A percentile compares a stretch with the other conserved stretches of the same genome.
Conservation (phyloP, 2,888 invertebrate genomes). For the Bombylius major region DNA sequence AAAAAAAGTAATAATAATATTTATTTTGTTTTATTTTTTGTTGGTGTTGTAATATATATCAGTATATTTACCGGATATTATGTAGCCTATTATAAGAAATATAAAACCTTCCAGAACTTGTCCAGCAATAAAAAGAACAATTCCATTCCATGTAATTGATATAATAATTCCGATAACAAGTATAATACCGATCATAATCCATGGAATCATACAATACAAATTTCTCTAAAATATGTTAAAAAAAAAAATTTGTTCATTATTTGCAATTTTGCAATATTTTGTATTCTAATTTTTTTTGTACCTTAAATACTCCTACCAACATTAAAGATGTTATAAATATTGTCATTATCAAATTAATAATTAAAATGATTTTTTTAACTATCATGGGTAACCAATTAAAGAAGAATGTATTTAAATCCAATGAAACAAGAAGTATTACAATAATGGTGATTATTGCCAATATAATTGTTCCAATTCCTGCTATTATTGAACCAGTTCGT, state of each 20-base stretch:
- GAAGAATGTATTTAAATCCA: constrained; percentile 61
- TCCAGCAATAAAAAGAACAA: constrained; percentile 57
- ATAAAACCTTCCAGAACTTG: constrained; percentile 43
- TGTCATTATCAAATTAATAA: constrained; percentile 69
- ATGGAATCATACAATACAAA: constrained; percentile 54
- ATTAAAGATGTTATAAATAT: constrained; percentile 66
- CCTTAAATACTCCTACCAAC: constrained; percentile 61
- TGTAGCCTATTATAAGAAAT: constrained; percentile 49
- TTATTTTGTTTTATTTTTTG: not conserved
- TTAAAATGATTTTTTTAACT: constrained; percentile 63
- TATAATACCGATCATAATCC: constrained; percentile 71
- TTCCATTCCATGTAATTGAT: constrained; percentile 65
- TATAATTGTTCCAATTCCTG: constrained; percentile 60
- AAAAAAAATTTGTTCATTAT: no score
- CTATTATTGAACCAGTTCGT: constrained; percentile 59
- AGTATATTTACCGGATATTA: constrained; percentile 46
- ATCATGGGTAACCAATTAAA: constrained; percentile 56
- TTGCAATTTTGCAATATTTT: no score
- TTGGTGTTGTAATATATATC: not conserved
- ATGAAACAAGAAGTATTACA: constrained; percentile 43
- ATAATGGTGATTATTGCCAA: constrained; percentile 58
- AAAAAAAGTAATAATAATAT: constrained; percentile 21
- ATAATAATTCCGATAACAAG: constrained; percentile 63
- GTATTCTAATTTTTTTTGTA: constrained; percentile 30
- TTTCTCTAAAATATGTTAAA: not conserved